phyloP scores from a whole-genome alignment of 2,888 invertebrate species.

The Agrotis ipsilon region DNA sequence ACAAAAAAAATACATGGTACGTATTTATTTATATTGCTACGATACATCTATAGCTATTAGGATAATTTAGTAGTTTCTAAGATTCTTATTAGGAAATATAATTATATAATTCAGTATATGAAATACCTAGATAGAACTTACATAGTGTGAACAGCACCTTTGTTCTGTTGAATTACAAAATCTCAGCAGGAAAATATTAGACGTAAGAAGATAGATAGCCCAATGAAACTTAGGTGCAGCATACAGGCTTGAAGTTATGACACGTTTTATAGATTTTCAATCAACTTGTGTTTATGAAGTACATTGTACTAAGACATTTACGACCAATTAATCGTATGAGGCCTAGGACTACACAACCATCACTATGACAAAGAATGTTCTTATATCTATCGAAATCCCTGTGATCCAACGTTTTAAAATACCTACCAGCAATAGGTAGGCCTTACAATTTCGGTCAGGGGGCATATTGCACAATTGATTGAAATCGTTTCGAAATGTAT shows the following conservation, averaged over 20 bases:
- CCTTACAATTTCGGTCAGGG: slow-evolving; percentile 40
- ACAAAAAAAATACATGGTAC: slow-evolving; percentile 10
- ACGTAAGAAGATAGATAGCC: neutral
- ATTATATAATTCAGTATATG: no score
- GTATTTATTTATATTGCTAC: slow-evolving; percentile 10
- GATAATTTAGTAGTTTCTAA: neutral
- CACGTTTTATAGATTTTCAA: slow-evolving; percentile 23
- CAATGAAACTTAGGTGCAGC: neutral
- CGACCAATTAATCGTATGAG: slow-evolving; percentile 37
- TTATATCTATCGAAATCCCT: slow-evolving; percentile 22
- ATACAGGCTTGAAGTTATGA: neutral
- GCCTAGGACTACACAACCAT: slow-evolving; percentile 15
- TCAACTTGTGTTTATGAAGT: slow-evolving; percentile 7
- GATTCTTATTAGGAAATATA: neutral
- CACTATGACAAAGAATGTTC: neutral
- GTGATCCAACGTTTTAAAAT: slow-evolving; percentile 16
- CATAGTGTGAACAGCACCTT: no score
- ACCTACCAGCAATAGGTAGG: slow-evolving; percentile 6
- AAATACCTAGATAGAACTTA: no score
- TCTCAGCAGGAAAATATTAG: neutral
- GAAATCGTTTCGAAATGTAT: slow-evolving; percentile 39
- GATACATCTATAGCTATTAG: slow-evolving; percentile 11
- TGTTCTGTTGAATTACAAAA: no score
- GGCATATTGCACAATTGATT: slow-evolving; percentile 46
- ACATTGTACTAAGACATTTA: slow-evolving; percentile 29